Evolutionary conservation across 2,888 invertebrate species (phyloP).

Genomic region (Nomada flava): DNA sequence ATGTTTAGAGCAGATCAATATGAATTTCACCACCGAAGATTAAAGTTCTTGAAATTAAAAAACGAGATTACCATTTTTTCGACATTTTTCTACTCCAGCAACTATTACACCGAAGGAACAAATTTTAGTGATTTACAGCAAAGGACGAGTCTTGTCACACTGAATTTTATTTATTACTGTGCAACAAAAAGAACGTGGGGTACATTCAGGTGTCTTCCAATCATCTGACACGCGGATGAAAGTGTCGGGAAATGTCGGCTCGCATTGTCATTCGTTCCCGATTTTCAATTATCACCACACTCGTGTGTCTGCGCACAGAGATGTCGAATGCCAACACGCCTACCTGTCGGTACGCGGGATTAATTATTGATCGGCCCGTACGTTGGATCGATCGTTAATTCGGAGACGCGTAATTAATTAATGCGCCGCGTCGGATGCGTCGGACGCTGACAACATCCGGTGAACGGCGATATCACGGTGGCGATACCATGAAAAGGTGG

Average conservation of each 20-base stretch:
- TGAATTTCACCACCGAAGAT: no score
- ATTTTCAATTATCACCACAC: background rate
- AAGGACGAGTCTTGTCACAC: no score
- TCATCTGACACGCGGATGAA: background rate
- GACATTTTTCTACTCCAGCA: no score
- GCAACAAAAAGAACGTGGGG: no score
- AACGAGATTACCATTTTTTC: no score
- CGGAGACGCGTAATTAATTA: conserved; percentile 65
- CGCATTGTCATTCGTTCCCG: background rate
- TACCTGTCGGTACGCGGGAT: conserved; percentile 45
- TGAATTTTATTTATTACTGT: no score
- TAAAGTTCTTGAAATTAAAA: no score
- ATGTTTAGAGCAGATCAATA: no score
- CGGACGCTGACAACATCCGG: conserved; percentile 24
- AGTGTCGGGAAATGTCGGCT: background rate
- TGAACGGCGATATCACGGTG: background rate
- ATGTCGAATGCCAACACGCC: conserved; percentile 40
- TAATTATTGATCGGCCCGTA: conserved; percentile 55
- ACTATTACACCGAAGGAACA: no score
- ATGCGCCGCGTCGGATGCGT: conserved; percentile 23
- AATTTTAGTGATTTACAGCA: no score
- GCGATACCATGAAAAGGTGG: background rate
- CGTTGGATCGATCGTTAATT: conserved; percentile 50
- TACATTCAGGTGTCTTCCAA: no score
- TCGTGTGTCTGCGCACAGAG: conserved; percentile 13